Evolutionary conservation across 2,888 invertebrate genomes (phyloP).

Genomic region (Candidula unifasciata): DNA sequence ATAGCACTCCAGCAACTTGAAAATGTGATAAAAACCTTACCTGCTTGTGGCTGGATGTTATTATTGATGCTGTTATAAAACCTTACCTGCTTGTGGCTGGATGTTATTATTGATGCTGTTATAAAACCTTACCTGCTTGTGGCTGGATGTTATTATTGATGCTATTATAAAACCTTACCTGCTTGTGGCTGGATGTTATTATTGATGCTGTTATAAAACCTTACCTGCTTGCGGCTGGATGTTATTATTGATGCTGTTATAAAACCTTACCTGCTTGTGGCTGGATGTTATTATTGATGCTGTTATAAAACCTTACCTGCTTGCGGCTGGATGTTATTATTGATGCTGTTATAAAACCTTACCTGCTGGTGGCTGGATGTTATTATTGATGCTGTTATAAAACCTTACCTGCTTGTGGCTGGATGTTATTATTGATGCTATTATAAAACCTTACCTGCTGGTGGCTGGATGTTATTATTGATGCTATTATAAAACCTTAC

Average conservation of each 20-base stretch:
- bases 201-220: constrained; percentile 32
- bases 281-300: constrained; percentile 25
- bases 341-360: constrained; percentile 27
- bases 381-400: constrained; percentile 38
- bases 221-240: constrained; percentile 29
- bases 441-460: constrained; percentile 31
- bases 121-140: constrained; percentile 29
- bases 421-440: constrained; percentile 31
- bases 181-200: constrained; percentile 21
- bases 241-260: constrained; percentile 39
- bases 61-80: constrained; percentile 37
- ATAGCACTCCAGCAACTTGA: too few relatives aligned
- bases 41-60: constrained; percentile 22
- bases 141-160: constrained; percentile 26
- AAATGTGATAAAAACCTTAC: constrained; percentile 16
- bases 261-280: constrained; percentile 29
- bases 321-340: constrained; percentile 22
- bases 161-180: constrained; percentile 35
- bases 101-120: constrained; percentile 37
- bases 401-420: constrained; percentile 30
- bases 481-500: constrained; percentile 31
- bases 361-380: constrained; percentile 31
- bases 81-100: constrained; percentile 31
- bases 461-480: constrained; percentile 27
- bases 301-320: constrained; percentile 38